These are phyloP conservation scores for Aphelinus certus DNA, from an alignment of 1,140 invertebrate genomes.

Conservation along the genomic window DNA sequence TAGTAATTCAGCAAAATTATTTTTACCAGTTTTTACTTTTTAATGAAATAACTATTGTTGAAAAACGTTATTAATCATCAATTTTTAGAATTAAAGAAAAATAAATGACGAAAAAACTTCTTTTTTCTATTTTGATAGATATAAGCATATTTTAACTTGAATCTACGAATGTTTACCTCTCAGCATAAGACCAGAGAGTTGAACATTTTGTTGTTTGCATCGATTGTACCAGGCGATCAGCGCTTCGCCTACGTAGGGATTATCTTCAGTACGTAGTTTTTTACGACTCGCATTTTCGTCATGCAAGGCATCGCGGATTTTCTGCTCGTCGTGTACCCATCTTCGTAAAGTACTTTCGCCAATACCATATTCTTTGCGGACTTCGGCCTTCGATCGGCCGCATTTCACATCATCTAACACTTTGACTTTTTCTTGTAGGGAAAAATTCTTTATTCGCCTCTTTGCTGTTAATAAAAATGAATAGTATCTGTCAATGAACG, in stretches of 20 bases:
- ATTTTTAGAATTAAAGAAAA: no score
- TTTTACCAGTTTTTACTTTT: no score
- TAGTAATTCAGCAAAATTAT: no score
- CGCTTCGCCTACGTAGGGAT: constrained; percentile 38
- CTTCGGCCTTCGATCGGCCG: constrained; percentile 22
- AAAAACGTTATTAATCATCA: no score
- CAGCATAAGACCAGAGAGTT: constrained; percentile 30
- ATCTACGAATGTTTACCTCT: constrained; percentile 13
- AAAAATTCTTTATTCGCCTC: constrained; percentile 27
- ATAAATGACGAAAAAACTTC: no score
- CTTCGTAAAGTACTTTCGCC: constrained; percentile 29
- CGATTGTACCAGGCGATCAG: constrained; percentile 39
- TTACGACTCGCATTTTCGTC: constrained; percentile 25
- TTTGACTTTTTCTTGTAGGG: constrained; percentile 25
- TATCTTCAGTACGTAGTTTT: constrained; percentile 19
- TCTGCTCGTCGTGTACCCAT: constrained; percentile 32
- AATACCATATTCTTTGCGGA: constrained; percentile 27
- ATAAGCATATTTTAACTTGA: not conserved
- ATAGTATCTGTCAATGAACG: not conserved
- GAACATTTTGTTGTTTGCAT: constrained; percentile 31
- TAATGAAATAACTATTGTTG: no score
- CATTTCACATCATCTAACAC: constrained; percentile 25
- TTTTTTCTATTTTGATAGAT: not conserved
- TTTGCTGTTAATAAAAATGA: constrained; percentile 18
- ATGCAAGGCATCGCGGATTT: constrained; percentile 21